phyloP scores from a whole-genome alignment of 1,140 invertebrate genomes.

The Lordiphosa mommai region DNA sequence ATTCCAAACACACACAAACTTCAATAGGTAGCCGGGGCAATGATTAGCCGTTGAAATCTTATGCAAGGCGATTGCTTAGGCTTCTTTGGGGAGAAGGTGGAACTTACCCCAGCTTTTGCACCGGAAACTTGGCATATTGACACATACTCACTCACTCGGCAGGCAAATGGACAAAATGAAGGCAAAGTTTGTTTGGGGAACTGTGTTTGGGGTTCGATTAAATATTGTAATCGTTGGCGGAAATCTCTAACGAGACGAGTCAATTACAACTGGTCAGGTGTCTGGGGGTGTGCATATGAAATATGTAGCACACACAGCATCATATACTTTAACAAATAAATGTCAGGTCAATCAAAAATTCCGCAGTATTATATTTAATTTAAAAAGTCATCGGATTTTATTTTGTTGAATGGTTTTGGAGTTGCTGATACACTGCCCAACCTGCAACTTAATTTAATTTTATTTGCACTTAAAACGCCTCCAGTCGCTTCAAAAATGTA shows the following conservation, averaged over 20 bases:
- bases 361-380: no score
- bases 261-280: slow-evolving; percentile 11
- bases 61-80: slow-evolving; percentile 3
- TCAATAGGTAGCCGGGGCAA: background rate
- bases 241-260: slow-evolving; percentile 2
- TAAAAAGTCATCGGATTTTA: no score
- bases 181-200: background rate
- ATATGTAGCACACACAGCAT: no score
- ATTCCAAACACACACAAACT: slow-evolving; percentile 1
- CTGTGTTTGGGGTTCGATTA: slow-evolving; percentile 12
- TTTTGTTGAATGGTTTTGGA: no score
- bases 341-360: no score
- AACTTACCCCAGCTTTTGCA: background rate
- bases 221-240: slow-evolving; percentile 1
- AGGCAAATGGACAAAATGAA: slow-evolving; percentile 6
- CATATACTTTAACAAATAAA: no score
- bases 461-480: slow-evolving; percentile 7
- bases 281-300: no score
- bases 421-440: no score
- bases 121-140: slow-evolving; percentile 4
- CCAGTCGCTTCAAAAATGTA: background rate
- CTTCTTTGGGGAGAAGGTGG: slow-evolving; percentile 2
- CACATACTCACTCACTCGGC: slow-evolving; percentile 1
- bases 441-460: slow-evolving; percentile 5
- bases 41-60: slow-evolving; percentile 14